Percentiles rank a stretch among this genome's conserved stretches.
Conservation (phyloP, 2,113 vertebrate genomes). For the Physeter macrocephalus region DNA sequence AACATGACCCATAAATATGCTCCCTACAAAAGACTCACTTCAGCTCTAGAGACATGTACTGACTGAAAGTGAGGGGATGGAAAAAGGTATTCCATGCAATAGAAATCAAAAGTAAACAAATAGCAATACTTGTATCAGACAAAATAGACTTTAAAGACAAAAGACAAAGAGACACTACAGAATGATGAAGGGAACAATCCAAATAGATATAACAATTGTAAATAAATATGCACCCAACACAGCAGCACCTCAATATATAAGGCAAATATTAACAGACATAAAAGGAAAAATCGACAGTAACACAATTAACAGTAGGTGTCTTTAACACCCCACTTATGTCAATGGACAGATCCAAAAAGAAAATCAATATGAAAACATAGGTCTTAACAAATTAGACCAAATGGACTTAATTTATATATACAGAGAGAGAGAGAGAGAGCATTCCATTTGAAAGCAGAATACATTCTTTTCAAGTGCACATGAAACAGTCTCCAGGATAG, state of each 20-base stretch:
- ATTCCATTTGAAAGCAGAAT: neutral
- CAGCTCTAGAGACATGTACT: neutral
- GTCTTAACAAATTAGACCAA: neutral
- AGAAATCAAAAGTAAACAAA: neutral
- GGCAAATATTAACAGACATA: neutral
- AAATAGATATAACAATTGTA: neutral
- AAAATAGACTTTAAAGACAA: neutral
- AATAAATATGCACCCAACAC: neutral
- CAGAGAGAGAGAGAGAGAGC: fast-evolving
- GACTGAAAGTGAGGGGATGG: neutral
- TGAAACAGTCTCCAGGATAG: neutral
- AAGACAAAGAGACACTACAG: neutral
- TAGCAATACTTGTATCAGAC: neutral
- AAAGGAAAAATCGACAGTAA: neutral
- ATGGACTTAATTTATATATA: neutral
- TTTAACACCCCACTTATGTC: neutral
- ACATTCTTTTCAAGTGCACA: neutral
- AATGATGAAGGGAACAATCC: neutral
- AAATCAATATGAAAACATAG: neutral
- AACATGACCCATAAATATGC: neutral
- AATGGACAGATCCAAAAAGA: neutral
- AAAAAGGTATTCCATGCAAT: neutral
- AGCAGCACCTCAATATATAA: neutral
- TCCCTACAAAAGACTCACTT: neutral
- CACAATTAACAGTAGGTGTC: neutral